A percentile compares a stretch with the other conserved stretches of the same genome.
phyloP scores from a whole-genome alignment of 2,797 vertebrate species.

The Enteromius trimaculatus region DNA sequence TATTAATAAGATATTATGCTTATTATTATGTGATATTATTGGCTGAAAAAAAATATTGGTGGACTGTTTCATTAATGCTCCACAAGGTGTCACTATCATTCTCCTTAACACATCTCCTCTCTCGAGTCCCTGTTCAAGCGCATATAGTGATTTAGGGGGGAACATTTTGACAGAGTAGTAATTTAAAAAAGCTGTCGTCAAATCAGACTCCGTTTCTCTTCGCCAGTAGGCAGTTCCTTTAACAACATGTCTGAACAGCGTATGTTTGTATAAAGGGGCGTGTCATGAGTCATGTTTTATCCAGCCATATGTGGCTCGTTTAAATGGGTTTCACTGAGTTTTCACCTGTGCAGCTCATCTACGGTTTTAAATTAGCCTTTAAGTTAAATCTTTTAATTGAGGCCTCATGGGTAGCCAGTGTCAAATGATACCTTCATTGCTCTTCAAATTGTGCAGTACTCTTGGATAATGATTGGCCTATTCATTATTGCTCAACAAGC shows the following conservation, averaged over 20 bases:
- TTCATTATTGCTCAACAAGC: background rate
- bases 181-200: background rate
- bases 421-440: background rate
- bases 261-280: slow-evolving; percentile 40
- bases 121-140: background rate
- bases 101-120: background rate
- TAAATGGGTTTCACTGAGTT: too few relatives aligned
- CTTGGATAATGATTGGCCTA: background rate
- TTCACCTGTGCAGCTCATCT: background rate
- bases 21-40: too few relatives aligned
- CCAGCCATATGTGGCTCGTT: slow-evolving; percentile 29
- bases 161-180: too few relatives aligned
- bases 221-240: background rate
- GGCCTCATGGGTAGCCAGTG: background rate
- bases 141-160: too few relatives aligned
- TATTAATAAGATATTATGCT: too few relatives aligned
- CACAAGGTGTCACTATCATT: slow-evolving; percentile 1
- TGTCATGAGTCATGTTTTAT: slow-evolving; percentile 44
- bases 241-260: slow-evolving; percentile 37
- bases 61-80: background rate
- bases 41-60: background rate
- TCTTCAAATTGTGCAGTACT: background rate
- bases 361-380: background rate
- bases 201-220: slow-evolving; percentile 3
- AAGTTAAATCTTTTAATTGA: background rate